phyloP scores from a whole-genome alignment of 2,888 invertebrate species.

The Nomada fucata region DNA sequence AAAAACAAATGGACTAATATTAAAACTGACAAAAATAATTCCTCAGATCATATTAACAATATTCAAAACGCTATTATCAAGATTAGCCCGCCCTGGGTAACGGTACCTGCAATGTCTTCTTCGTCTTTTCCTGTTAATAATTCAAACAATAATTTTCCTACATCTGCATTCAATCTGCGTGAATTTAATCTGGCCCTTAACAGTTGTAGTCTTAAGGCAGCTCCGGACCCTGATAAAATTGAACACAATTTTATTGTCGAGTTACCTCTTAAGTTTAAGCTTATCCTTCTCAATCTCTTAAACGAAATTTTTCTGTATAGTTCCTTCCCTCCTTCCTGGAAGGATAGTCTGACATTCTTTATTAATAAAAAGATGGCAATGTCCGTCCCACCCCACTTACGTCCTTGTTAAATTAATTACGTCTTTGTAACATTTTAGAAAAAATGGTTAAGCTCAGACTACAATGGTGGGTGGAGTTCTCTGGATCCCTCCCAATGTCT shows the following conservation, averaged over 20 bases:
- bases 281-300: too few species aligned
- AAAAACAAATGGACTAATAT: too few species aligned
- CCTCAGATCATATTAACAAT: too few species aligned
- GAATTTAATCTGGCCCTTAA: background rate
- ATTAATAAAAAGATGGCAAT: background rate
- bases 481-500: background rate
- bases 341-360: background rate
- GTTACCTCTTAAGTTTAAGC: too few species aligned
- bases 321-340: background rate
- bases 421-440: conserved; percentile 13
- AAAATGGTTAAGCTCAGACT: background rate
- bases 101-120: background rate
- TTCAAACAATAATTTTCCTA: background rate
- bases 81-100: background rate
- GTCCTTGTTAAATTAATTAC: too few species aligned
- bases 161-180: background rate
- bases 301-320: background rate
- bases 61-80: background rate
- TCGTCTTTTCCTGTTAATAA: background rate
- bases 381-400: conserved; percentile 9
- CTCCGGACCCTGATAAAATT: too few species aligned
- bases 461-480: conserved; percentile 1
- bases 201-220: background rate
- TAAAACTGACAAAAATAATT: too few species aligned
- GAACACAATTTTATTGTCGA: too few species aligned